Conservation (phyloP, 2,113 vertebrate genomes). For the Terrapene triunguis region DNA sequence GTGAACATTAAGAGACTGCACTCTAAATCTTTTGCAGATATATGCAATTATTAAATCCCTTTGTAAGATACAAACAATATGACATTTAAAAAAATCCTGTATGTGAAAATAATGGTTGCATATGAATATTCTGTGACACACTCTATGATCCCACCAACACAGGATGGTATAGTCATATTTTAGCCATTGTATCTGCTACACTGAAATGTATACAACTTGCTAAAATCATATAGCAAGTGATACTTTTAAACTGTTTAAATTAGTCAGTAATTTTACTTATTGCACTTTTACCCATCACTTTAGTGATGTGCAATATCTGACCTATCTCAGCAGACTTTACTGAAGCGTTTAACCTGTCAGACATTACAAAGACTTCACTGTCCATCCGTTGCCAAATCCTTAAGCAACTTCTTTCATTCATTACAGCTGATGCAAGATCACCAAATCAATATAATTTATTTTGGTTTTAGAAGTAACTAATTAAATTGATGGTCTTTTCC, state of each 20-base stretch:
- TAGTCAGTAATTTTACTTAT: constrained; percentile 39
- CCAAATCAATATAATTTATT: neutral
- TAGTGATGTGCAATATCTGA: constrained; percentile 17
- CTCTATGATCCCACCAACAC: neutral
- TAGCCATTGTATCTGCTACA: constrained; percentile 11
- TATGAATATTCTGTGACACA: neutral
- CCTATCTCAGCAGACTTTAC: constrained; percentile 21
- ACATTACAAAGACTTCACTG: constrained; percentile 26
- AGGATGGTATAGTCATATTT: neutral
- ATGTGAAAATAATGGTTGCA: constrained; percentile 25
- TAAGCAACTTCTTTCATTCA: constrained; percentile 21
- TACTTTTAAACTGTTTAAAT: constrained; percentile 31
- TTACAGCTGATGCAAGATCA: neutral
- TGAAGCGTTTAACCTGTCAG: constrained; percentile 20
- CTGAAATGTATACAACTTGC: constrained; percentile 7
- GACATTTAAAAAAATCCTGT: constrained; percentile 28
- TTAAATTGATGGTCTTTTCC: neutral
- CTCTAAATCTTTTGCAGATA: constrained; percentile 3
- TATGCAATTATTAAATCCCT: neutral
- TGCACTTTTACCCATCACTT: constrained; percentile 1
- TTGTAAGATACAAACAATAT: neutral
- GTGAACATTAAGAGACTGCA: neutral
- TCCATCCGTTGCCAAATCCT: neutral
- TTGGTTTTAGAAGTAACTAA: constrained; percentile 24
- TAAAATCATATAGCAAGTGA: constrained; percentile 1